Evolutionary conservation across 2,113 vertebrate species (phyloP).

Genomic region (Patagioenas fasciata): DNA sequence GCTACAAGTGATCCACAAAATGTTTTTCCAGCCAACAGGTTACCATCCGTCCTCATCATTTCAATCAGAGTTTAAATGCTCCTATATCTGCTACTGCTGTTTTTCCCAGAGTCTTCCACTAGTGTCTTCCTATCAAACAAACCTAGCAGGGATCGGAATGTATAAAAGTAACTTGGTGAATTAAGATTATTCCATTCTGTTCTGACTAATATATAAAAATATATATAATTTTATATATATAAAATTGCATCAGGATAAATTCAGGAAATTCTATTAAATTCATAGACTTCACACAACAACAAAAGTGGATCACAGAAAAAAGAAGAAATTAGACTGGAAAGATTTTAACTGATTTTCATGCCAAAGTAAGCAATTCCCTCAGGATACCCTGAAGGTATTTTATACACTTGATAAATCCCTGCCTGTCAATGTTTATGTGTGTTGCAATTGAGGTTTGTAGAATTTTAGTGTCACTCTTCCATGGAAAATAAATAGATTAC

Average conservation of each 20-base stretch:
- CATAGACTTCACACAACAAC: background rate
- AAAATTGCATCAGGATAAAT: background rate
- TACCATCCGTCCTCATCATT: background rate
- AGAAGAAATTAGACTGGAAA: background rate
- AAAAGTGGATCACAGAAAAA: background rate
- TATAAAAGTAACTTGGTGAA: background rate
- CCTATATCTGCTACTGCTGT: background rate
- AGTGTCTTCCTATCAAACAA: background rate
- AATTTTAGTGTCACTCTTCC: background rate
- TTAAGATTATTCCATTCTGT: background rate
- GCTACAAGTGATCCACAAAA: background rate
- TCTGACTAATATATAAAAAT: background rate
- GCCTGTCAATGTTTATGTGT: background rate
- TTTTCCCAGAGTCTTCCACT: background rate
- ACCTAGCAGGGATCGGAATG: accelerated
- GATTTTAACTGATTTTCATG: background rate
- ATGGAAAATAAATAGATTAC: background rate
- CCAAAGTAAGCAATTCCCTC: background rate
- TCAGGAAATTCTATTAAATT: background rate
- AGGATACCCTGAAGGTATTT: background rate
- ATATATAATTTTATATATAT: too few species aligned
- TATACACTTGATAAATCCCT: background rate
- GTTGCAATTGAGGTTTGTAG: background rate
- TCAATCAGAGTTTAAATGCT: background rate
- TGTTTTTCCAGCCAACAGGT: accelerated